These are phyloP conservation scores for Gasterosteus nipponicus DNA, from an alignment of 2,113 vertebrate species.

Conservation along the genomic window DNA sequence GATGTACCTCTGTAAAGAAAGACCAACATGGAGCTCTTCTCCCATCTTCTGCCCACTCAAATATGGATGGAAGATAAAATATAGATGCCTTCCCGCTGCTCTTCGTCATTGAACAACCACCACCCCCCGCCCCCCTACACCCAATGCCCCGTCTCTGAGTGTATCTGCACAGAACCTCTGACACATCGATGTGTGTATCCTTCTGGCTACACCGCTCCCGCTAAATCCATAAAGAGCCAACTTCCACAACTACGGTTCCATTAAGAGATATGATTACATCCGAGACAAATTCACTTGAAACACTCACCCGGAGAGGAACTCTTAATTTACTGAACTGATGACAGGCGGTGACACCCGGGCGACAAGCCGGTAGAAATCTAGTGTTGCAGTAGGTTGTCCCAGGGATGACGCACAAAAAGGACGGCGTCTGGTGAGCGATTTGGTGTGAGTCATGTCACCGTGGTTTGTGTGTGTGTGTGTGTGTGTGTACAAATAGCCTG, in stretches of 20 bases:
- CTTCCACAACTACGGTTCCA: slow-evolving; percentile 57
- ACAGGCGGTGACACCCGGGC: slow-evolving; percentile 62
- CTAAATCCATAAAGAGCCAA: slow-evolving; percentile 43
- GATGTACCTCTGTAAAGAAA: slow-evolving; percentile 37
- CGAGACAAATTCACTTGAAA: slow-evolving; percentile 61
- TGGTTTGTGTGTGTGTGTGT: background rate
- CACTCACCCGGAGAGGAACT: slow-evolving; percentile 51
- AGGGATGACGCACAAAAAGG: slow-evolving; percentile 64
- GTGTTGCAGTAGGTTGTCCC: slow-evolving; percentile 53
- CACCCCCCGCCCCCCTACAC: background rate
- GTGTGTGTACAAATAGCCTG: slow-evolving; percentile 1
- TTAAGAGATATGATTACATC: slow-evolving; percentile 58
- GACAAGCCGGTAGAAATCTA: slow-evolving; percentile 63
- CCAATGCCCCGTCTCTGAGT: background rate
- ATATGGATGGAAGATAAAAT: slow-evolving; percentile 63
- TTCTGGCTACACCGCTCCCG: slow-evolving; percentile 36
- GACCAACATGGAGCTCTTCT: slow-evolving; percentile 17
- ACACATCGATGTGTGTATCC: slow-evolving; percentile 17
- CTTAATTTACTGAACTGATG: slow-evolving; percentile 68
- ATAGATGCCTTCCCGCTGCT: slow-evolving; percentile 55
- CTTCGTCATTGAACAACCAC: slow-evolving; percentile 46
- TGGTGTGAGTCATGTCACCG: slow-evolving; percentile 66
- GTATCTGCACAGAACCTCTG: slow-evolving; percentile 26
- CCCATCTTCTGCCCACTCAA: slow-evolving; percentile 26
- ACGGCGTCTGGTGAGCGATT: slow-evolving; percentile 63